Base-by-base conservation (phyloP, 2,113 vertebrate genomes). In the Phylloscopus trochiloides region DNA sequence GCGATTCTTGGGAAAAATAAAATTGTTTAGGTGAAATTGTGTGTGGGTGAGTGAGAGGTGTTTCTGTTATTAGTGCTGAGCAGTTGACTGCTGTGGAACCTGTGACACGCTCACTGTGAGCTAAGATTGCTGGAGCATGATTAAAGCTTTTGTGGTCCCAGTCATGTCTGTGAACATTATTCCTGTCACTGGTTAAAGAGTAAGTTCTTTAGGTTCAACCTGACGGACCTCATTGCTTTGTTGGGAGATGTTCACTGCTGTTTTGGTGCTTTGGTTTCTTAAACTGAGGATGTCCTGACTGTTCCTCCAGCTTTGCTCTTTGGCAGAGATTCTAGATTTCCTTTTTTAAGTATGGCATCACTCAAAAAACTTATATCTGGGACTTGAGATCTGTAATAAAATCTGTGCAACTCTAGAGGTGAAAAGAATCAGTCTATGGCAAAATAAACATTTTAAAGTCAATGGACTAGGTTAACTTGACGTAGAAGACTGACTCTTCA, bases 151-250 rank as follows among this genome's bases (percentile, higher is more conserved):
- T 38, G 15, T 63, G 48, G 17, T 29, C 32, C 20, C 14, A 14
- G 26, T 75, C 38, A 6, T 42, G 40, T 54, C 65, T 75, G 54
- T 76, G 58, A 90, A 17, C 18, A 9, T 51, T 63, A 17, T 59
- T 72, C 11, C 38, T 78, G 45, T 18, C 24, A 19, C 6, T 34
- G 18, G 66, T 55, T 55, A 29, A 25, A 75, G 80, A 70, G 21
- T 40, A 34, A 82, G 17, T 32, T 51, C 43, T 75, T 12, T 26
- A 52, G 45, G 13, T 68, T 61, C 42, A 16, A 71, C 32, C 29
- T 71, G 19, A 4, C 7, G 28, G 34, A 12, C 40, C 40, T 18
- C 1, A 0, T 50, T 38, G 29, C 32, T 76, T 2, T 3, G 7
- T 3, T 83, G 43, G 31, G 40, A 48, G 50, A 31, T 38, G 21